Percentiles rank a stretch among this genome's conserved stretches.
Conservation (phyloP, 2,888 invertebrate species). For the Adineta ricciae region DNA sequence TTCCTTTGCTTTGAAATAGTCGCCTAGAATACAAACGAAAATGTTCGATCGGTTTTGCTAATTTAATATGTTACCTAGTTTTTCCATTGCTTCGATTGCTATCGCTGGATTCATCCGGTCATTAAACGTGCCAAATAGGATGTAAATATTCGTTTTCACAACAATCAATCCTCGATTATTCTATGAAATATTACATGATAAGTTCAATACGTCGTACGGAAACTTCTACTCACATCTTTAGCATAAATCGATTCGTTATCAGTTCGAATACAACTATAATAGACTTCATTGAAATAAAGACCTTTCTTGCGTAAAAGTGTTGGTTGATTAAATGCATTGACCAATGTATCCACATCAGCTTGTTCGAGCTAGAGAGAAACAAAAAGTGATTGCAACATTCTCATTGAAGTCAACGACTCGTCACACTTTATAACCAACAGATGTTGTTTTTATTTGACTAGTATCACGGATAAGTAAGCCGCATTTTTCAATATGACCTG, state of each 20-base stretch:
- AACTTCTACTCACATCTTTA: conserved; percentile 17
- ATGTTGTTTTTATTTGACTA: conserved; percentile 42
- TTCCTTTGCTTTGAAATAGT: conserved; percentile 14
- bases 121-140: conserved; percentile 47
- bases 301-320: conserved; percentile 27
- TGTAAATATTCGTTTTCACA: conserved; percentile 43
- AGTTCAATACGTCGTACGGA: too few species aligned
- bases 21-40: background rate
- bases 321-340: conserved; percentile 39
- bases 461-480: conserved; percentile 45
- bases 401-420: background rate
- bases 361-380: conserved; percentile 41
- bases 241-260: conserved; percentile 34
- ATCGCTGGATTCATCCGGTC: conserved; percentile 49
- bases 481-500: conserved; percentile 48
- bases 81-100: conserved; percentile 50
- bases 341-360: conserved; percentile 44
- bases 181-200: conserved; percentile 35
- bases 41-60: background rate
- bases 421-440: conserved; percentile 47
- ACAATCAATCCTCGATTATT: conserved; percentile 43
- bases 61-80: conserved; percentile 42
- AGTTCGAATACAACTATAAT: conserved; percentile 28
- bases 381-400: background rate
- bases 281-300: conserved; percentile 29